A percentile compares a stretch with the other conserved stretches of the same genome.
Evolutionary conservation across 2,888 invertebrate genomes (phyloP).

Genomic region (Zhengitettix transpicula): DNA sequence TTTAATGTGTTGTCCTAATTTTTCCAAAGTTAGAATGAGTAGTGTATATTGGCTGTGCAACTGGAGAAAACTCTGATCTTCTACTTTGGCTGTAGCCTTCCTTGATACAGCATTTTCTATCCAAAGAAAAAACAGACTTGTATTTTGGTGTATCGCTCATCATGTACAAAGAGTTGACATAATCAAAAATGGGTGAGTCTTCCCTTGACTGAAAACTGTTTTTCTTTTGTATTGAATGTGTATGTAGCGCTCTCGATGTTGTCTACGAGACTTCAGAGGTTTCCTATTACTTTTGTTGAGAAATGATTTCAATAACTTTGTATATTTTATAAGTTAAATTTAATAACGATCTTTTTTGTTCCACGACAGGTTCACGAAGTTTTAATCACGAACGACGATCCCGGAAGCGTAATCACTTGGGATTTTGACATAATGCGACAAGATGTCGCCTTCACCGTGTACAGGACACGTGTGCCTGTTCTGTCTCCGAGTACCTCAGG

Average conservation of each 20-base stretch:
- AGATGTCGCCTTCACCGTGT: conserved; percentile 71
- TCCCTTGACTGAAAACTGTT: too few relatives aligned
- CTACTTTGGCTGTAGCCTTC: not conserved
- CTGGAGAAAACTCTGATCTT: too few relatives aligned
- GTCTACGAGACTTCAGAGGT: too few relatives aligned
- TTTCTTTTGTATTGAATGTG: too few relatives aligned
- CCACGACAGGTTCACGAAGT: conserved; percentile 50
- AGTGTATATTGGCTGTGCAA: too few relatives aligned
- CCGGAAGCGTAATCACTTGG: conserved; percentile 86
- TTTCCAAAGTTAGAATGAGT: not conserved
- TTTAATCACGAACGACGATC: conserved; percentile 61
- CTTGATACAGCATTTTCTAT: conserved; percentile 1
- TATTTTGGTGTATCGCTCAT: not conserved
- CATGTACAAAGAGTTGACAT: not conserved
- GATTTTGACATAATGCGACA: conserved; percentile 89
- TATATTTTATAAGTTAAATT: not conserved
- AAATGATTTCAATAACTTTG: not conserved
- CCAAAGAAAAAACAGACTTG: not conserved
- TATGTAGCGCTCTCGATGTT: too few relatives aligned
- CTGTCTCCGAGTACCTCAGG: conserved; percentile 9
- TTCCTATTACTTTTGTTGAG: too few relatives aligned
- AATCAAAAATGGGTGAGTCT: too few relatives aligned
- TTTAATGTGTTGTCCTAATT: not conserved
- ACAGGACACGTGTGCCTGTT: conserved; percentile 25
- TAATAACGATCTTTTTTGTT: not conserved